A percentile compares a stretch with the other conserved stretches of the same genome.
These are phyloP conservation scores for Gallirallus australis DNA, from an alignment of 2,797 vertebrate genomes.

Conservation along the genomic window DNA sequence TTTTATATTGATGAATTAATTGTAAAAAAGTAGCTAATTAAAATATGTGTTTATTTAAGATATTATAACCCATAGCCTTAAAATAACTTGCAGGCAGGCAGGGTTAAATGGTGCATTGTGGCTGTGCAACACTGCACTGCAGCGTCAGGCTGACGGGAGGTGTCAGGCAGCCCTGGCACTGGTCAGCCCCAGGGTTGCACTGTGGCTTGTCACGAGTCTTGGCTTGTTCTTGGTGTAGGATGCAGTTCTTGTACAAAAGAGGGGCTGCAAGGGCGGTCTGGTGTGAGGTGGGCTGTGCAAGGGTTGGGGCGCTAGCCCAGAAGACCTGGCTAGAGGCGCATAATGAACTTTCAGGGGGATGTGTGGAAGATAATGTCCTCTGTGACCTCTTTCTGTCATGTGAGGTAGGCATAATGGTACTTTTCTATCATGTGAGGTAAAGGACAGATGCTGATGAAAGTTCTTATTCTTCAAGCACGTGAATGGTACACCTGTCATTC, in stretches of 20 bases:
- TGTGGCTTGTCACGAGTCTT: not conserved
- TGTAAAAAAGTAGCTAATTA: not conserved
- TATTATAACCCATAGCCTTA: not conserved
- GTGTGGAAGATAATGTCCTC: not conserved
- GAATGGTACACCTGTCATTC: not conserved
- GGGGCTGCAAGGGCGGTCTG: rapidly evolving
- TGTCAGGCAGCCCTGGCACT: not conserved
- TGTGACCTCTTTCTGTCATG: not conserved
- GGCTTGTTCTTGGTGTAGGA: not conserved
- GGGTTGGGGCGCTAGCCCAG: rapidly evolving
- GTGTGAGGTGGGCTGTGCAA: not conserved
- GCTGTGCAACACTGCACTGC: not conserved
- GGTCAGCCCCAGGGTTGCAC: rapidly evolving
- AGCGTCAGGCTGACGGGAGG: not conserved
- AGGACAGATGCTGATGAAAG: not conserved
- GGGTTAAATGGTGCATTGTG: not conserved
- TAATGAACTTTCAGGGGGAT: not conserved
- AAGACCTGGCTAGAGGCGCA: not conserved
- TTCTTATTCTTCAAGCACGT: not conserved
- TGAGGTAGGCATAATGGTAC: not conserved
- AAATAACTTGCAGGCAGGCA: not conserved
- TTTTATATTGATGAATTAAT: not conserved
- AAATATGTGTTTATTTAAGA: not conserved
- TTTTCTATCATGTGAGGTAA: not conserved
- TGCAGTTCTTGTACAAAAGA: rapidly evolving